phyloP scores from a whole-genome alignment of 1,140 invertebrate species.

The Eufriesea mexicana region DNA sequence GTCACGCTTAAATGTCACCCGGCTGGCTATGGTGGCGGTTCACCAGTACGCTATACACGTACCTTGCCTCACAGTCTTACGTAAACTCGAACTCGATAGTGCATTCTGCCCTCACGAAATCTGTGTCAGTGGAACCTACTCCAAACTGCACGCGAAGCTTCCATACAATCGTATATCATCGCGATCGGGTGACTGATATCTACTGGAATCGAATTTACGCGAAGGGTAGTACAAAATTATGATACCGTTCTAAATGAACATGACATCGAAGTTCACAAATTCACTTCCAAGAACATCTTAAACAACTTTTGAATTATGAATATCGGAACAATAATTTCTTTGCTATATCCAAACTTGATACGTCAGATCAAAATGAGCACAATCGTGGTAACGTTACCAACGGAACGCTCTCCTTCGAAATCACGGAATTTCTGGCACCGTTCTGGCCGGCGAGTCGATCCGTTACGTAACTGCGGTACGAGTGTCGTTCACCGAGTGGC shows the following conservation, averaged over 20 bases:
- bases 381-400: not conserved
- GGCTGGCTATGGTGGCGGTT: slow-evolving; percentile 7
- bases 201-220: not conserved
- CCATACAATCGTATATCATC: not conserved
- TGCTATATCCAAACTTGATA: too few relatives aligned
- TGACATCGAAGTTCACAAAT: not conserved
- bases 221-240: not conserved
- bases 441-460: not conserved
- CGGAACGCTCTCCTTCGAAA: not conserved
- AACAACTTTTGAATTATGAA: too few relatives aligned
- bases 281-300: not conserved
- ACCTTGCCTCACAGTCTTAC: not conserved
- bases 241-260: not conserved
- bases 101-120: not conserved
- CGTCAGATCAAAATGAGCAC: not conserved
- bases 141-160: not conserved
- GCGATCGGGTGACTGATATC: not conserved
- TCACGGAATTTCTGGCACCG: not conserved
- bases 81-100: slow-evolving; percentile 19
- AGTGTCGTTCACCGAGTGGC: slow-evolving; percentile 17
- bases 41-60: slow-evolving; percentile 11
- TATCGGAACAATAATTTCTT: too few relatives aligned
- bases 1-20: slow-evolving; percentile 33
- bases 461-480: slow-evolving; percentile 4
- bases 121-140: not conserved